phyloP scores from a whole-genome alignment of 2,113 vertebrate species.

The Paramormyrops kingsleyae region DNA sequence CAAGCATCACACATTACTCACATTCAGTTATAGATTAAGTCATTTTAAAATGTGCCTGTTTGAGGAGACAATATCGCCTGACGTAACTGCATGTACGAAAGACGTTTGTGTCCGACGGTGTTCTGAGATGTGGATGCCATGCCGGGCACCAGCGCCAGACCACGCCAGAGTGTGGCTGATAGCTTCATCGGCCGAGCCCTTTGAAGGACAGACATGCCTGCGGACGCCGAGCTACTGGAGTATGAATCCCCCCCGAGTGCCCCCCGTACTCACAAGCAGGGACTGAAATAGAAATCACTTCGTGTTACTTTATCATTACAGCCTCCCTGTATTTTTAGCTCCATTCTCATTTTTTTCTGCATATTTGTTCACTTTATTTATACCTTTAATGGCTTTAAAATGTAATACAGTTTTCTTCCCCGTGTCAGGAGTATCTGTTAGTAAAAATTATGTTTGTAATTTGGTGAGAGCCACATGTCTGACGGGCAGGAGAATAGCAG shows the following conservation, averaged over 20 bases:
- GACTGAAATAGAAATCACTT: background rate
- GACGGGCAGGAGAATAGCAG: background rate
- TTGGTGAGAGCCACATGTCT: background rate
- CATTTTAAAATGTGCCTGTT: background rate
- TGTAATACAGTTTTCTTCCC: background rate
- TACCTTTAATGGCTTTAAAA: background rate
- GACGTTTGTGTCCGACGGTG: background rate
- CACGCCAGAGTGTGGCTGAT: background rate
- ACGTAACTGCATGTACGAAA: background rate
- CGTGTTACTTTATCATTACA: background rate
- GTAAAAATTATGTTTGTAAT: background rate
- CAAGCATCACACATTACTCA: background rate
- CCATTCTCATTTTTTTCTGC: background rate
- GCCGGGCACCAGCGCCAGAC: background rate
- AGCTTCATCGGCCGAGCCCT: background rate
- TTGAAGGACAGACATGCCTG: conserved; percentile 6
- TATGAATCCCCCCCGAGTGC: background rate
- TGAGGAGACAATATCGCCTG: no score
- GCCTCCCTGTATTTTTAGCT: background rate
- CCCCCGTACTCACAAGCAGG: background rate
- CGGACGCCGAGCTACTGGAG: background rate
- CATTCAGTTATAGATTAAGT: background rate
- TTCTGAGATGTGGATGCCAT: background rate
- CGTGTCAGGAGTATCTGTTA: background rate
- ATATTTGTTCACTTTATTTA: conserved; percentile 1